Base-by-base conservation (phyloP, 2,797 vertebrate species). In the Chelonia mydas region DNA sequence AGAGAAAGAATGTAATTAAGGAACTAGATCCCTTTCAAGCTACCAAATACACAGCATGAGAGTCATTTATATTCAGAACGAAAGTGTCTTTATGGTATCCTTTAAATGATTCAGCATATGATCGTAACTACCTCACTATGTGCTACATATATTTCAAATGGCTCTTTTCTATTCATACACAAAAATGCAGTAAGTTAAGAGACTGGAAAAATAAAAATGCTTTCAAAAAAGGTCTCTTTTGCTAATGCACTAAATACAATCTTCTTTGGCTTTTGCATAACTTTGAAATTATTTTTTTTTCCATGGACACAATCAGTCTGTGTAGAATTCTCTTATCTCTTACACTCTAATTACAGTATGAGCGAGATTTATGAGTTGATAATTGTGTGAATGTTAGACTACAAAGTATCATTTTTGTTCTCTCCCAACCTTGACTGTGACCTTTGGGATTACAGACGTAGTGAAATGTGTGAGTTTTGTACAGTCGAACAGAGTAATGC, bases 321-420 rank as follows among this genome's bases (percentile, higher is more conserved):
- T 88, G 49, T 61, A 28, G 87, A 95, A 93, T 96, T 95, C 80
- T 84, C 53, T 89, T 94, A 94, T 94, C 96, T 97, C 95, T 88
- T 59, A 28, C 61, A 94, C 96, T 97, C 96, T 96, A 94, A 86
- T 98, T 97, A 96, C 94, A 76, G 72, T 88, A 92, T 95, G 96
- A 97, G 90, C 90, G 96, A 97, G 98, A 98, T 98, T 98, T 98
- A 98, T 93, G 96, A 97, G 95, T 94, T 96, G 98, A 96, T 97
- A 98, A 97, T 97, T 97, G 96, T 95, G 96, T 97, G 87, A 97
- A 96, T 12, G 88, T 95, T 97, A 97, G 93, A 96, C 96, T 96
- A 97, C 96, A 97, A 98, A 98, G 94, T 97, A 93, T 94, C 74
- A 81, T 90, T 98, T 98, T 95, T 98, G 95, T 97, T 97, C 86